A percentile compares a stretch with the other conserved stretches of the same genome.
These are phyloP conservation scores for Tiaroga cobitis DNA, from an alignment of 2,797 vertebrate species.

Conservation along the genomic window DNA sequence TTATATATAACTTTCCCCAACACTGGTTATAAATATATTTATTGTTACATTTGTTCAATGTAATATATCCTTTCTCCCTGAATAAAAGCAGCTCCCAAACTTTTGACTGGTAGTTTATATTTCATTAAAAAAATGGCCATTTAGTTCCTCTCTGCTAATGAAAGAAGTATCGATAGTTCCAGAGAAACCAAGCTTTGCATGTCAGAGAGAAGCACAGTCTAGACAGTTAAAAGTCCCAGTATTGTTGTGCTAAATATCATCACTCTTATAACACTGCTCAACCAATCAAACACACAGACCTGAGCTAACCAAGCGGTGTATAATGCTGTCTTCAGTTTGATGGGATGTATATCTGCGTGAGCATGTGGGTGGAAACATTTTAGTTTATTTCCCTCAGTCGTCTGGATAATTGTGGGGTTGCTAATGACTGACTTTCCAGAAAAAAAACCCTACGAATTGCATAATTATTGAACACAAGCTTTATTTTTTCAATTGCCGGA, in stretches of 20 bases:
- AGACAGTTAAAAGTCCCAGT: neutral
- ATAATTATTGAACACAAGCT: neutral
- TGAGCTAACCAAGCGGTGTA: neutral
- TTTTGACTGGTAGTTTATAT: neutral
- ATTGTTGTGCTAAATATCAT: neutral
- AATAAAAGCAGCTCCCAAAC: neutral
- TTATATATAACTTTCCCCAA: neutral
- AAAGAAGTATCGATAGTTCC: neutral
- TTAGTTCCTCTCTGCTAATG: neutral
- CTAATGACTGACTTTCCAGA: slow-evolving; percentile 3
- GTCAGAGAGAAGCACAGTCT: neutral
- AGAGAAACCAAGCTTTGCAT: neutral
- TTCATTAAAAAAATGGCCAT: neutral
- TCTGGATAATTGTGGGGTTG: neutral
- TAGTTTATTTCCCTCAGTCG: neutral
- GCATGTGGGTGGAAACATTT: slow-evolving; percentile 2
- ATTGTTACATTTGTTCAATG: neutral
- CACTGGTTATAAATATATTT: neutral
- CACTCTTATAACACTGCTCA: neutral
- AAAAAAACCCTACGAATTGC: neutral
- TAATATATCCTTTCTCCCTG: neutral
- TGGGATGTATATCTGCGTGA: neutral
- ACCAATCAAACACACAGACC: neutral
- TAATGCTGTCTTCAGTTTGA: neutral
- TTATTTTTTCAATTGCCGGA: neutral